Base-by-base conservation (phyloP, 2,113 vertebrate species). In the Channa maculata region DNA sequence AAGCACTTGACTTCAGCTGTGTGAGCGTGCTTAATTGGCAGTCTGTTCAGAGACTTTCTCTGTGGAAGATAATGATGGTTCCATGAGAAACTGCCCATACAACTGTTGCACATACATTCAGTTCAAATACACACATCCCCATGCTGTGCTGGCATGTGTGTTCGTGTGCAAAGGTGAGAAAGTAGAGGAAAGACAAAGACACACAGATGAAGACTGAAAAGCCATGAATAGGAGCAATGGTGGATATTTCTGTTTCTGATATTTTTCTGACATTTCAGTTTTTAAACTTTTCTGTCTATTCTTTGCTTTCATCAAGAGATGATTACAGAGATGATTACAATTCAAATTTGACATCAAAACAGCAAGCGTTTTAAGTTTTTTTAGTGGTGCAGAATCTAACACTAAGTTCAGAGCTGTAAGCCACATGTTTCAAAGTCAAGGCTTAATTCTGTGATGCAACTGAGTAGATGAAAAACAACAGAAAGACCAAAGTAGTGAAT, bases 31-130 rank as follows among this genome's bases (percentile, higher is more conserved):
- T 65, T 61, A 79, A 88, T 85, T 77, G 71, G 63, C 58, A 45
- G 73, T 78, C 62, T 81, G 69, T 77, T 79, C 46, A 46, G 49
- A 65, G 61, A 60, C 77, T 69, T 78, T 68, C 67, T 82, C 59
- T 57, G 62, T 41, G 50, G 76, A 86, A 75, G 49, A 86, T 78
- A 86, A 86, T 80, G 69, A 77, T 12, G 55, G 80, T 64, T 86
- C 13, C 36, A 45, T 48, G 62, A 60, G 57, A 72, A 65, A 57
- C 66, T 78, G 81, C 65, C 15, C 45, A 10, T 9, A 24, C 50
- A 82, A 33, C 36, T 73, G 48, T 69, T 15, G 46, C 52, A 51
- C 55, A 38, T 64, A 63, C 11, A 53, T 50, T 12, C 58, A 50
- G 39, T 41, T 4, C 24, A 24, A 24, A 15, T 5, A 9, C 10